Percentiles rank a stretch among this genome's conserved stretches.
Evolutionary conservation across 2,113 vertebrate genomes (phyloP).

Genomic region (Forbesichthys agassizii): DNA sequence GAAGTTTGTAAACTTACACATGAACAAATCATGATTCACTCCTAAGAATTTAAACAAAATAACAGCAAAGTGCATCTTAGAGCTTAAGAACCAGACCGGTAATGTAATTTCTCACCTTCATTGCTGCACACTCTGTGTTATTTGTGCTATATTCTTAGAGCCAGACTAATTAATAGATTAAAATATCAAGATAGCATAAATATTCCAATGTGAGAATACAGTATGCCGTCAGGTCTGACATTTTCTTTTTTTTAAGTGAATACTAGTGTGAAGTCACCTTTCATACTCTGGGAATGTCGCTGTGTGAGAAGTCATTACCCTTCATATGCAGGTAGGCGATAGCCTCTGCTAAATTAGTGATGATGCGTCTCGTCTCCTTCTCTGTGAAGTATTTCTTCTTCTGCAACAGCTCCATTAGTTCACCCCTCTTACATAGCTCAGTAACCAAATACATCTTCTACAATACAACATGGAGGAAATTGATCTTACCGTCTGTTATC

Average conservation of each 20-base stretch:
- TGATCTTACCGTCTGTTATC: constrained; percentile 21
- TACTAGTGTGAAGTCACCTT: background rate
- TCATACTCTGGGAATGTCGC: constrained; percentile 9
- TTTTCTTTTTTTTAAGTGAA: background rate
- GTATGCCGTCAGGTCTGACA: too few species aligned
- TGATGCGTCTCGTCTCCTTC: constrained; percentile 82
- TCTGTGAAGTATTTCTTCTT: constrained; percentile 79
- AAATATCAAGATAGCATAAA: too few species aligned
- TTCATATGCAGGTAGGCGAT: constrained; percentile 82
- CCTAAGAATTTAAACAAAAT: too few species aligned
- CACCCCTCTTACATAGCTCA: constrained; percentile 84
- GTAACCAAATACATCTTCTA: constrained; percentile 85
- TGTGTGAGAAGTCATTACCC: constrained; percentile 61
- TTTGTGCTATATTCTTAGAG: too few species aligned
- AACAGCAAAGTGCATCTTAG: too few species aligned
- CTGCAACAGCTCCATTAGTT: constrained; percentile 79
- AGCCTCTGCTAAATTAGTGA: constrained; percentile 79
- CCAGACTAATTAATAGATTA: too few species aligned
- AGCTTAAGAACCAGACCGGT: too few species aligned
- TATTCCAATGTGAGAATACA: too few species aligned
- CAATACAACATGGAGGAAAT: constrained; percentile 46
- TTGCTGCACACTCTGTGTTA: too few species aligned
- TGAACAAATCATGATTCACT: too few species aligned
- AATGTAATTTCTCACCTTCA: too few species aligned
- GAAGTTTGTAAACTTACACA: too few species aligned